Evolutionary conservation across 2,888 invertebrate genomes (phyloP), one percentile per base, ranked within the genome.

Genomic region (Drosophila limbata): DNA sequence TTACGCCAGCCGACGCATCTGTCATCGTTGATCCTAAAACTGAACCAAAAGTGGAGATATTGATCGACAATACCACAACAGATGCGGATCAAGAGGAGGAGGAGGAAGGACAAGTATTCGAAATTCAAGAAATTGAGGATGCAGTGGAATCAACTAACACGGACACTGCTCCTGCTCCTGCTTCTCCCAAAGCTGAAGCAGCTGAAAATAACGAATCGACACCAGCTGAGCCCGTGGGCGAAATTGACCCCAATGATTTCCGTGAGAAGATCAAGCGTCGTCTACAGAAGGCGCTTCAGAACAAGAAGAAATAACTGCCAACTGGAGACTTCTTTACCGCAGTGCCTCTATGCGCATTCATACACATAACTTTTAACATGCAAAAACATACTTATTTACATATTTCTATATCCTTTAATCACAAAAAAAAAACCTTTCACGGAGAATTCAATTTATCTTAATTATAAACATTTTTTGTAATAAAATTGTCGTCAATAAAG

Each of bases 211-310:
- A 42, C 11, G 39, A 40, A 35, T 39, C 48, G n/a, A 28, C 52
- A 8, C 40, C 56, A 9, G 17, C 28, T 33, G 25, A 28, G 10
- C 10, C 33, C 3, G 33, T 56, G 1, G 61, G 11, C 8, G 77
- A 73, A 40, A 66, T 78, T 13, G 83, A 88, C 53, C 77, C 90
- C 3, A 88, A 90, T 60, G 92, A 91, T 73, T 91, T 92, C 48
- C 91, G 92, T 3, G 91, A 91, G 48, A 91, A 91, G 79, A 92
- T 92, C 25, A 92, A 92, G 73, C 89, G 89, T 45, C 90, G 92
- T 4, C 75, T 92, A 4, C 91, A 92, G 57, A 90, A 84, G 53
- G 92, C 91, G 10, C 71, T 92, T 11, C 78, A 91, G 40, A 90
- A 90, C 56, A 92, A 91, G 68, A 91, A 90, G 66, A 91, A 91